Percentiles rank a stretch among this genome's conserved stretches.
These are phyloP conservation scores for Trematomus bernacchii DNA, from an alignment of 2,797 vertebrate species.

Conservation along the genomic window DNA sequence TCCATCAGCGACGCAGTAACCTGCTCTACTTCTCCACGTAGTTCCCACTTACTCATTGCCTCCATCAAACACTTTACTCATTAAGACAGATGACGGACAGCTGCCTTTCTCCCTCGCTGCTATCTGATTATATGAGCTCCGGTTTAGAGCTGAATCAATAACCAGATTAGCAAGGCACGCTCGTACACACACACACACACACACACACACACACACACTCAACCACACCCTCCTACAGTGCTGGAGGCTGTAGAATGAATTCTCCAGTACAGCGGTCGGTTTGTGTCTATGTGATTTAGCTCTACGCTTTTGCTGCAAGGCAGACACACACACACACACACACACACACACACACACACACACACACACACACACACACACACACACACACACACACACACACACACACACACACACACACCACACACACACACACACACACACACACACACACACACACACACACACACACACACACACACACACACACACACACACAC, in stretches of 20 bases:
- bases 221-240: constrained; percentile 49
- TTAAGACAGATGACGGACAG: constrained; percentile 81
- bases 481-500: no score
- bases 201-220: constrained; percentile 31
- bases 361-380: no score
- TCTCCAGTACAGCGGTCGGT: constrained; percentile 68
- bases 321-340: constrained; percentile 42
- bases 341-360: no score
- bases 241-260: constrained; percentile 71
- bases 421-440: no score
- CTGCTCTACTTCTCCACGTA: constrained; percentile 57
- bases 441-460: constrained; percentile 13
- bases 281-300: constrained; percentile 73
- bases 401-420: no score
- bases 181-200: constrained; percentile 29
- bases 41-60: constrained; percentile 68
- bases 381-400: constrained; percentile 14
- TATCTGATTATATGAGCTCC: constrained; percentile 82
- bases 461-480: constrained; percentile 20
- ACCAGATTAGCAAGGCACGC: constrained; percentile 71
- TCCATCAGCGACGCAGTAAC: constrained; percentile 44
- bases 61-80: constrained; percentile 78
- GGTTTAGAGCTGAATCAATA: constrained; percentile 81
- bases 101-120: constrained; percentile 77
- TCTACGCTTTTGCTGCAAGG: constrained; percentile 73